Conservation (phyloP, 2,113 vertebrate genomes). For the Mormyrus lacerda region DNA sequence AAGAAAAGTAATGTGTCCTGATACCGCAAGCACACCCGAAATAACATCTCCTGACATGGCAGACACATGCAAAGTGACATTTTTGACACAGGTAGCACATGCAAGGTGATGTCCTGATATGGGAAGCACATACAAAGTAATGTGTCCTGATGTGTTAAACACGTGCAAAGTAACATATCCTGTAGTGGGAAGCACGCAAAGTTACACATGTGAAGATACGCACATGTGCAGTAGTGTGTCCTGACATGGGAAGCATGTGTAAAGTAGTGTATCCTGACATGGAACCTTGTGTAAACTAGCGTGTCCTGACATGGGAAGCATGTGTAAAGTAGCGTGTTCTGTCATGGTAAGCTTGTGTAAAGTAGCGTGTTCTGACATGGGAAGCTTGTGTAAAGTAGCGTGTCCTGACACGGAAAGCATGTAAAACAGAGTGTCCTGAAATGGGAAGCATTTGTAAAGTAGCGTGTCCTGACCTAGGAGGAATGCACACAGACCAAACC, state of each 20-base stretch:
- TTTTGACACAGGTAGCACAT: not conserved
- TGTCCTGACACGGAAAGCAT: not conserved
- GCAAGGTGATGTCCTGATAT: not conserved
- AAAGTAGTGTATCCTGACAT: not conserved
- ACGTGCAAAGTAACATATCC: not conserved
- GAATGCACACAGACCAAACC: not conserved
- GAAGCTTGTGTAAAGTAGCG: not conserved
- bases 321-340: too few relatives aligned
- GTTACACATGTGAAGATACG: not conserved
- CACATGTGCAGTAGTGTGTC: not conserved
- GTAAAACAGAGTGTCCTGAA: too few relatives aligned
- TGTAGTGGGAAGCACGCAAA: not conserved
- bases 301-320: too few relatives aligned
- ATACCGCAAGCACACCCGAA: not conserved
- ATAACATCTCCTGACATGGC: not conserved
- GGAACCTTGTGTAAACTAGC: too few relatives aligned
- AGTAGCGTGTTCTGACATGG: too few relatives aligned
- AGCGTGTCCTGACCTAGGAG: not conserved
- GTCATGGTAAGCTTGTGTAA: too few relatives aligned
- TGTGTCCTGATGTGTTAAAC: not conserved
- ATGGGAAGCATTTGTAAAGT: not conserved
- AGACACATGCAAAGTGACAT: not conserved
- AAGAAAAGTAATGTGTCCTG: not conserved
- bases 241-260: not conserved
- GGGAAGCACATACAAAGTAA: not conserved